Evolutionary conservation across 1,140 invertebrate genomes (phyloP), one percentile per base, ranked within the genome.

Genomic region (Heliconius hewitsoni): DNA sequence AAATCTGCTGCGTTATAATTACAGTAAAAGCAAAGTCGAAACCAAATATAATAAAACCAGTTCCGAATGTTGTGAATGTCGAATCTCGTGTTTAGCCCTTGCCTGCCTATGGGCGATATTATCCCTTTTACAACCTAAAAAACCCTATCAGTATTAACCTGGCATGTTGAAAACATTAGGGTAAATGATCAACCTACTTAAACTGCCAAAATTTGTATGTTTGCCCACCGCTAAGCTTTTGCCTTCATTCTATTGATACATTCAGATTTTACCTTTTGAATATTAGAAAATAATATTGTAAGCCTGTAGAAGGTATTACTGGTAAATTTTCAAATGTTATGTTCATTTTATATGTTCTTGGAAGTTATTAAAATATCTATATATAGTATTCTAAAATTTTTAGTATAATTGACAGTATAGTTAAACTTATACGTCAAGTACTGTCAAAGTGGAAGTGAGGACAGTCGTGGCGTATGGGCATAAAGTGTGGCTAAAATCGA

Each of bases 21-120:
- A 27, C 23, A 30, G 2, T 16, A 46, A 46, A 46, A 46, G 9
- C 13, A 16, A 4, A 16, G 4, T 57, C 60, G 13, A 27, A 13
- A 66, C 23, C 60, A 66, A 27, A 66, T 27, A 66, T 66, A 66
- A 30, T 27, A 23, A 66, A 27, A 66, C 27, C 19, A 42, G 66
- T 72, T 77, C 34, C 27, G 11, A 72, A 72, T 80, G 73, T 77
- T 82, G 72, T 77, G 77, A 78, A 83, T 77, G 73, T 77, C 57
- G 50, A 77, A 81, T 82, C 78, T 73, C 75, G 82, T 82, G 70
- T 82, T 71, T 74, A 76, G 74, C 81, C 73, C 73, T 55, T 76
- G 27, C 70, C 71, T 75, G 78, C 78, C 78, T 55, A 19, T 34
- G 46, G 73, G 78, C 66, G 42, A 50, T 75, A 66, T 19, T 42